Evolutionary conservation across 2,888 invertebrate genomes (phyloP).

Genomic region (Cinara cedri): DNA sequence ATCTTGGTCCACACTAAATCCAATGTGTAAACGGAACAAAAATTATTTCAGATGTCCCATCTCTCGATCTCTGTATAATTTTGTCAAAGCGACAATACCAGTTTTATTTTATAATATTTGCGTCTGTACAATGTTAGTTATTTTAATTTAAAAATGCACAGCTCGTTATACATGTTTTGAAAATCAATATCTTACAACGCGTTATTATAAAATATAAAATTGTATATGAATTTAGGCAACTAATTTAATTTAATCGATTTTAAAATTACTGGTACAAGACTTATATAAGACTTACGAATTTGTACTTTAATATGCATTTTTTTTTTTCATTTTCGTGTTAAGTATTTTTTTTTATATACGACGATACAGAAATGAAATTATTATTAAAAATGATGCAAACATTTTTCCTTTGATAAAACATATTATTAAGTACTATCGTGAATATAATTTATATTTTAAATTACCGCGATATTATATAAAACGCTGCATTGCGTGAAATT

Average conservation of each 20-base stretch:
- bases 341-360: background rate
- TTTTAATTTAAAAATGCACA: background rate
- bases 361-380: background rate
- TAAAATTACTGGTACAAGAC: background rate
- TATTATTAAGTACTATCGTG: background rate
- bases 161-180: background rate
- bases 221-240: too few relatives aligned
- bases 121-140: too few relatives aligned
- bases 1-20: too few relatives aligned
- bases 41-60: too few relatives aligned
- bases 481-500: background rate
- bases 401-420: background rate
- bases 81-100: too few relatives aligned
- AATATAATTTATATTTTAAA: constrained; percentile 7
- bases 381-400: background rate
- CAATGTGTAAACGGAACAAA: too few relatives aligned
- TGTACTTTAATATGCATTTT: too few relatives aligned
- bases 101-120: too few relatives aligned
- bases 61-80: too few relatives aligned
- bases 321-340: background rate
- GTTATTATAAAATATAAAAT: too few relatives aligned
- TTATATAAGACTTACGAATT: too few relatives aligned
- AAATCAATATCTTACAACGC: background rate
- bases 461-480: background rate
- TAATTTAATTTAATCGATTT: background rate